Evolutionary conservation across 2,888 invertebrate species (phyloP).

Genomic region (Agrypnus murinus): DNA sequence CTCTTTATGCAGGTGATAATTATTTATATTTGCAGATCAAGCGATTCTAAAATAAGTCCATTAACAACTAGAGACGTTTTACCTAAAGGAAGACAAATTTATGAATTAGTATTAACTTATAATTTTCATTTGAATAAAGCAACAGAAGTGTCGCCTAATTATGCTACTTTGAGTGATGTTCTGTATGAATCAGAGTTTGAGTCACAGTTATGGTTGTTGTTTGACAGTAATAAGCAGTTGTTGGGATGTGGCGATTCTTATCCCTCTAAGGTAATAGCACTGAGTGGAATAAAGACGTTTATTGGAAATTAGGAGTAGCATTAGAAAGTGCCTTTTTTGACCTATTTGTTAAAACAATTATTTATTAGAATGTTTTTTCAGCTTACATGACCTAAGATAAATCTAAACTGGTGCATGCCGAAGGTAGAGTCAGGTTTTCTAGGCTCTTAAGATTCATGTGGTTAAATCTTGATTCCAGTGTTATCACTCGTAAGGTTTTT

Average conservation of each 20-base stretch:
- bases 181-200: slow-evolving; percentile 98
- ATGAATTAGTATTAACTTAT: slow-evolving; percentile 91
- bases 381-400: no score
- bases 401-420: no score
- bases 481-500: no score
- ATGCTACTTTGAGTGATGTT: slow-evolving; percentile 87
- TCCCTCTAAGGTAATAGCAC: slow-evolving; percentile 82
- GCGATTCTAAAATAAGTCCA: slow-evolving; percentile 86
- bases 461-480: no score
- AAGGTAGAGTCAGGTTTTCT: no score
- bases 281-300: no score
- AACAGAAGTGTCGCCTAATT: slow-evolving; percentile 87
- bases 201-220: slow-evolving; percentile 97
- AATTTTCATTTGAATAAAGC: slow-evolving; percentile 87
- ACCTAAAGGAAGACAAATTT: slow-evolving; percentile 91
- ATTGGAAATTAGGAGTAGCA: no score
- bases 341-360: no score
- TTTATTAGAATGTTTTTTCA: no score
- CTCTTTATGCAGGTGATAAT: slow-evolving; percentile 11
- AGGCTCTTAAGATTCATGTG: no score
- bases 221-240: slow-evolving; percentile 91
- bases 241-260: slow-evolving; percentile 92
- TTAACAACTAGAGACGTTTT: slow-evolving; percentile 88
- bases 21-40: slow-evolving; percentile 79
- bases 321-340: no score